Evolutionary conservation across 2,888 invertebrate genomes (phyloP).

Genomic region (Antitype chi): DNA sequence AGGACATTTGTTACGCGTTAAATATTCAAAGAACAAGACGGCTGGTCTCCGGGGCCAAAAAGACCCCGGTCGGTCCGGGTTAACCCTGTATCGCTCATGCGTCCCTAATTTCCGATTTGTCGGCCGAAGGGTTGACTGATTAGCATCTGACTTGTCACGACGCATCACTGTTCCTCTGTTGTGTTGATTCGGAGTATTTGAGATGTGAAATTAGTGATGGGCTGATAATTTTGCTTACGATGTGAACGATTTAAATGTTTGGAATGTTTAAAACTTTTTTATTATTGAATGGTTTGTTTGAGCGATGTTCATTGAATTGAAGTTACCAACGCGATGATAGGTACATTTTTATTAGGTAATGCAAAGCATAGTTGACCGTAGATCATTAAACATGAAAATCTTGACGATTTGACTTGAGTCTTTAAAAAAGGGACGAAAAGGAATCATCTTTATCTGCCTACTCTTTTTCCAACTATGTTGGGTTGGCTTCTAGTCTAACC

Average conservation of each 20-base stretch:
- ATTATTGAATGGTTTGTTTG: neutral
- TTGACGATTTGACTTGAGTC: too few relatives aligned
- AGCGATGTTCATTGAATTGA: neutral
- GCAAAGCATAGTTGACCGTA: neutral
- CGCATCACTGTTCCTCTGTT: constrained; percentile 83
- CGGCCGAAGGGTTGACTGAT: constrained; percentile 89
- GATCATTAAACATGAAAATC: too few relatives aligned
- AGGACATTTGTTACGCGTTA: constrained; percentile 82
- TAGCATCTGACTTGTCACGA: constrained; percentile 89
- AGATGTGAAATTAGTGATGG: constrained; percentile 73
- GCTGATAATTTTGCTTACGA: constrained; percentile 40
- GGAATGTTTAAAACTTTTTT: neutral
- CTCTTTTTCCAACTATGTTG: too few relatives aligned
- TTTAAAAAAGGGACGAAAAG: too few relatives aligned
- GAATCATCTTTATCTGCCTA: too few relatives aligned
- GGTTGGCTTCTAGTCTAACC: too few relatives aligned
- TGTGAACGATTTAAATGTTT: neutral
- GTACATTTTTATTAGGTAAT: too few relatives aligned
- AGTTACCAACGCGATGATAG: neutral
- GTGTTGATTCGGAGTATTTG: constrained; percentile 74
- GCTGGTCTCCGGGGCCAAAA: constrained; percentile 82
- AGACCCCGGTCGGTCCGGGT: constrained; percentile 79
- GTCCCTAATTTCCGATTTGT: constrained; percentile 90
- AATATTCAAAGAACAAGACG: constrained; percentile 89
- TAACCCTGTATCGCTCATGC: constrained; percentile 89